These are phyloP conservation scores for Tricholaema leucomelas DNA, from an alignment of 2,113 vertebrate species.

Conservation along the genomic window DNA sequence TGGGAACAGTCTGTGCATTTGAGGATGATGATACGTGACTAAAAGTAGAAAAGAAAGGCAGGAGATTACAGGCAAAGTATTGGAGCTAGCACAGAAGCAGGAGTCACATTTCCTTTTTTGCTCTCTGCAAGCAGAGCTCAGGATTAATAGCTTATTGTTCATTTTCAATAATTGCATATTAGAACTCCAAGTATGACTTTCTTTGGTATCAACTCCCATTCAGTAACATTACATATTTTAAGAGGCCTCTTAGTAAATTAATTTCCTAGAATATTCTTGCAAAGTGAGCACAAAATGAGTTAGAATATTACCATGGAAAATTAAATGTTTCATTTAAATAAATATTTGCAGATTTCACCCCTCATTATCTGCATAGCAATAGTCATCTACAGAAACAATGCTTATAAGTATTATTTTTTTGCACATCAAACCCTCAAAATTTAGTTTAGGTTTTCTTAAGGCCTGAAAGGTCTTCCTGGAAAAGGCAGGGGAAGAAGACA, in stretches of 20 bases:
- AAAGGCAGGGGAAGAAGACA: not conserved
- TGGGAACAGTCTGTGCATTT: not conserved
- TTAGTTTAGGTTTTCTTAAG: not conserved
- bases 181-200: not conserved
- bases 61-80: not conserved
- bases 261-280: conserved; percentile 22
- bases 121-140: not conserved
- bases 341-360: conserved; percentile 16
- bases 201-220: not conserved
- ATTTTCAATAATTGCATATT: conserved; percentile 43
- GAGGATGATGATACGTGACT: not conserved
- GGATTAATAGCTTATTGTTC: conserved; percentile 28
- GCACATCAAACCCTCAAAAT: not conserved
- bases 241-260: conserved; percentile 16
- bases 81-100: not conserved
- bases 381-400: not conserved
- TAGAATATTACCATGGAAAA: conserved; percentile 18
- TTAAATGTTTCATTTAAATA: conserved; percentile 28
- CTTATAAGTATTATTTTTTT: not conserved
- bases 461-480: not conserved
- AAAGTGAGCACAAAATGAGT: conserved; percentile 11
- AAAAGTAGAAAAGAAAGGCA: not conserved
- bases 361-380: conserved; percentile 4
- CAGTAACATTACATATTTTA: conserved; percentile 12
- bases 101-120: not conserved